Conservation (phyloP, 2,888 invertebrate genomes). For the Hyalella azteca region DNA sequence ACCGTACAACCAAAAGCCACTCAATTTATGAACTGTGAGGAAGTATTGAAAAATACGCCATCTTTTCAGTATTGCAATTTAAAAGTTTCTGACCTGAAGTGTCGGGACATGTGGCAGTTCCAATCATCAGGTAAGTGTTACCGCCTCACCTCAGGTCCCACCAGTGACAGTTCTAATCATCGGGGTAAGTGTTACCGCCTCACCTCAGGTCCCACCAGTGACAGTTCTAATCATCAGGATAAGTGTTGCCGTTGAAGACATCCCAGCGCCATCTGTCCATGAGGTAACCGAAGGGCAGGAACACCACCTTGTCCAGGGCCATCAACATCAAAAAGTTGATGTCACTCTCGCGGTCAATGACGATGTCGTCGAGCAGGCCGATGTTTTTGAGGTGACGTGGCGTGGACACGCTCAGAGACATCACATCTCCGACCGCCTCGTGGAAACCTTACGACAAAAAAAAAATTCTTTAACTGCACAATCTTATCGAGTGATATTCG, state of each 20-base stretch:
- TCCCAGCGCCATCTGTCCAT: constrained; percentile 61
- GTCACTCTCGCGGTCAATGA: constrained; percentile 71
- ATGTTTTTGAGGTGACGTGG: constrained; percentile 84
- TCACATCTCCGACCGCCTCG: constrained; percentile 65
- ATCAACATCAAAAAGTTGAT: constrained; percentile 83
- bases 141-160: constrained; percentile 60
- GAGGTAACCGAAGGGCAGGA: constrained; percentile 72
- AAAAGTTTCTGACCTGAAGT: too few species aligned
- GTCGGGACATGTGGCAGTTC: not conserved
- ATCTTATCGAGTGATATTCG: too few species aligned
- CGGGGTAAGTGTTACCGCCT: not conserved
- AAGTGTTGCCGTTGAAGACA: constrained; percentile 61
- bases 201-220: constrained; percentile 62
- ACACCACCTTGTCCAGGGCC: constrained; percentile 82
- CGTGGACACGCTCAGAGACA: constrained; percentile 76
- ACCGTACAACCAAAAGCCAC: too few species aligned
- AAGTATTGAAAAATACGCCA: too few species aligned
- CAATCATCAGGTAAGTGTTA: not conserved
- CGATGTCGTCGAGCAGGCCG: constrained; percentile 71
- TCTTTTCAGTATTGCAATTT: too few species aligned
- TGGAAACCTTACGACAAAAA: constrained; percentile 77
- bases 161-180: not conserved
- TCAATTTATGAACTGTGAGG: too few species aligned
- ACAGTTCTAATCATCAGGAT: constrained; percentile 60
- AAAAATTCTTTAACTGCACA: too few species aligned